Conservation (phyloP, 2,113 vertebrate genomes). For the Vulpes lagopus region DNA sequence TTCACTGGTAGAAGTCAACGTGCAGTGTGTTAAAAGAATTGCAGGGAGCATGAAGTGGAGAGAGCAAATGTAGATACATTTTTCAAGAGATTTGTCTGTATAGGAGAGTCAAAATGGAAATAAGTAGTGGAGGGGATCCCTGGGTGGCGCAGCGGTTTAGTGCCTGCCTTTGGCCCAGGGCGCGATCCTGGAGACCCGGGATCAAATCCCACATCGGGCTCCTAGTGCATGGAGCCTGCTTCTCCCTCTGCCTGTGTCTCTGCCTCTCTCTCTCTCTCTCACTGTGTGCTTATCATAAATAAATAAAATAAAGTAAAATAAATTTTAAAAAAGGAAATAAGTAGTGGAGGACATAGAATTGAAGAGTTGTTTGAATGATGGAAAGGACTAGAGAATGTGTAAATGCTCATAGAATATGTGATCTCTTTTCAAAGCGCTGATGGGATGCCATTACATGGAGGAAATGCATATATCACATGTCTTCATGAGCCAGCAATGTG, state of each 20-base stretch:
- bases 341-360: neutral
- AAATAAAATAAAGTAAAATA: too few relatives aligned
- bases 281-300: too few relatives aligned
- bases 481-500: constrained; percentile 39
- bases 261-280: too few relatives aligned
- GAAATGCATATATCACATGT: neutral
- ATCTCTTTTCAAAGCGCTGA: neutral
- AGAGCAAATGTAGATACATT: neutral
- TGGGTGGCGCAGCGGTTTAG: too few relatives aligned
- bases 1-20: neutral
- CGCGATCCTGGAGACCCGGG: too few relatives aligned
- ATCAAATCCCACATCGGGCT: too few relatives aligned
- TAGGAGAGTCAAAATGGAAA: constrained; percentile 23
- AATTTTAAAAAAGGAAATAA: neutral
- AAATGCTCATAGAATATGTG: neutral
- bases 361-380: neutral
- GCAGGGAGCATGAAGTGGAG: neutral
- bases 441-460: neutral
- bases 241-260: too few relatives aligned
- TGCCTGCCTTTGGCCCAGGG: too few relatives aligned
- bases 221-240: too few relatives aligned
- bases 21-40: neutral
- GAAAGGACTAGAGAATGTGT: neutral
- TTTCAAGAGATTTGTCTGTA: neutral
- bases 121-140: neutral